Evolutionary conservation across 2,888 invertebrate species (phyloP).

Genomic region (Gibbula magus): DNA sequence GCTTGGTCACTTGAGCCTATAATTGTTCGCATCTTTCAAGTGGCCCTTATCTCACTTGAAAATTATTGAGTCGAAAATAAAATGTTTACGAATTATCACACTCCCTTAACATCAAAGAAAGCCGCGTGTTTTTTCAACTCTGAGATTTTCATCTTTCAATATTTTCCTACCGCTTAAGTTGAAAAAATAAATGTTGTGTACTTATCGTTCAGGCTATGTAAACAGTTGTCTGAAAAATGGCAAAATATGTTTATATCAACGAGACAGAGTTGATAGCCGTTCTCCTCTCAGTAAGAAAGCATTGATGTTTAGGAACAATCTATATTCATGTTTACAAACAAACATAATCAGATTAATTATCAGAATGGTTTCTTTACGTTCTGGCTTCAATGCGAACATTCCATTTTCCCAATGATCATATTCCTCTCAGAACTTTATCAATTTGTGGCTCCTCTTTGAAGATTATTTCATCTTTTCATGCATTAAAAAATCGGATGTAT

Average conservation of each 20-base stretch:
- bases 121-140: conserved; percentile 4
- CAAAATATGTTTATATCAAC: too few species aligned
- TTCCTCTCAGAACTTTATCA: too few species aligned
- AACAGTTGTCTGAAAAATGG: too few species aligned
- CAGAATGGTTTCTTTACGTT: neutral
- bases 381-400: too few species aligned
- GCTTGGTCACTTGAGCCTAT: conserved; percentile 10
- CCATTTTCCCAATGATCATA: too few species aligned
- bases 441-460: too few species aligned
- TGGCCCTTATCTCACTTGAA: conserved; percentile 1
- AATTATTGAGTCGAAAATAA: neutral
- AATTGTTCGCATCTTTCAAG: conserved; percentile 2
- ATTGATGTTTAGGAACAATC: too few species aligned
- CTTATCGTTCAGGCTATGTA: too few species aligned
- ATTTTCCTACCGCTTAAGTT: neutral
- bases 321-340: conserved; percentile 1
- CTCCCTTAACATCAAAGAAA: conserved; percentile 1
- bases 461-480: too few species aligned
- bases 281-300: too few species aligned
- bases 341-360: neutral
- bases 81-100: neutral
- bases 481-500: too few species aligned
- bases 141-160: conserved; percentile 16
- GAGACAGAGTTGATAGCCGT: too few species aligned
- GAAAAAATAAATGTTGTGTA: neutral